Percentiles rank a stretch among this genome's conserved stretches.
These are phyloP conservation scores for Eulemur mongoz DNA, from an alignment of 2,797 vertebrate genomes.

Conservation along the genomic window DNA sequence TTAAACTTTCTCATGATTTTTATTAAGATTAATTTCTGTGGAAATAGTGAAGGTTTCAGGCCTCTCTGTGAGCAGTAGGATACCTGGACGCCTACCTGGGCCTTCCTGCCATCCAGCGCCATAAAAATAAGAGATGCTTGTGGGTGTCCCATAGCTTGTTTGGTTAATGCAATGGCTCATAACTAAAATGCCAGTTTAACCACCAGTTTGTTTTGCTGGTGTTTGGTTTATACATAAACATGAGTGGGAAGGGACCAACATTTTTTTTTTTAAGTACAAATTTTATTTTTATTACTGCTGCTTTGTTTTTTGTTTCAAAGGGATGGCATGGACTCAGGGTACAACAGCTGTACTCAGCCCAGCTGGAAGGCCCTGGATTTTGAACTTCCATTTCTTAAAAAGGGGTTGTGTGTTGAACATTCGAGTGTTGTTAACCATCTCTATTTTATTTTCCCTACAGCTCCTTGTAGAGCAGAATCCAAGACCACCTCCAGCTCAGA, in stretches of 20 bases:
- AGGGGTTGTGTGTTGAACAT: conserved; percentile 64
- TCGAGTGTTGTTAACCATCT: conserved; percentile 50
- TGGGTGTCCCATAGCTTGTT: conserved; percentile 76
- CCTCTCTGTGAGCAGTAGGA: conserved; percentile 13
- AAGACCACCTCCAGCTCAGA: conserved; percentile 64
- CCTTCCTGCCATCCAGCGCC: conserved; percentile 26
- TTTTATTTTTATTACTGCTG: conserved; percentile 81
- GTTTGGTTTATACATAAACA: conserved; percentile 86
- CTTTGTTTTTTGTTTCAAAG: conserved; percentile 81
- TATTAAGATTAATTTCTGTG: conserved; percentile 43
- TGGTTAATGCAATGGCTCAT: conserved; percentile 75
- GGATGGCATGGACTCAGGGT: conserved; percentile 70
- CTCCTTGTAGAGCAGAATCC: conserved; percentile 39
- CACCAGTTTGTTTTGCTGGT: conserved; percentile 84
- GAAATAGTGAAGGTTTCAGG: background rate
- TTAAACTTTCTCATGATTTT: conserved; percentile 42
- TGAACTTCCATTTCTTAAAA: conserved; percentile 67
- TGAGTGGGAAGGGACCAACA: conserved; percentile 81
- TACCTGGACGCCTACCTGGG: conserved; percentile 53
- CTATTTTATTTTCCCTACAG: conserved; percentile 59
- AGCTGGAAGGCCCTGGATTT: conserved; percentile 58
- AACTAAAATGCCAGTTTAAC: conserved; percentile 81
- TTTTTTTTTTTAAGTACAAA: conserved; percentile 73
- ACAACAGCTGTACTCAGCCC: conserved; percentile 56
- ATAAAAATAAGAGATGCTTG: conserved; percentile 69